These are phyloP conservation scores for Hystrix cristata DNA, from an alignment of 2,113 vertebrate species.

Conservation along the genomic window DNA sequence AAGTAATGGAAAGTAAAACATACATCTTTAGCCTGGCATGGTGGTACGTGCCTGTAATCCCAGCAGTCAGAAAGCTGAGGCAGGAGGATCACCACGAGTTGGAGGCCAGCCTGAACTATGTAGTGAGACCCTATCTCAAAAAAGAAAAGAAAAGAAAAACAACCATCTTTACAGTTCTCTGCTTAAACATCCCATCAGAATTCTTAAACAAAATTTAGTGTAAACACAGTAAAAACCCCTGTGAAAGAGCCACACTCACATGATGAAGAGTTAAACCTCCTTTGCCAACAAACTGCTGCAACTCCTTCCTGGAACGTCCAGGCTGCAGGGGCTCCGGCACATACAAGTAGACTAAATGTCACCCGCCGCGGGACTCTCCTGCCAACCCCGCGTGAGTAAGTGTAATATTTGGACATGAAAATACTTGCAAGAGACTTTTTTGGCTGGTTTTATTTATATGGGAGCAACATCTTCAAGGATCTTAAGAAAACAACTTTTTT, in stretches of 20 bases:
- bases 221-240: neutral
- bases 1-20: slow-evolving; percentile 16
- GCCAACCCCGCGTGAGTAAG: neutral
- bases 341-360: neutral
- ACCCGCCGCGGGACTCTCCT: neutral
- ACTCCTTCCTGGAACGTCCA: neutral
- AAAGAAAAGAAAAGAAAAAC: neutral
- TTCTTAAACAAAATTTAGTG: slow-evolving; percentile 56
- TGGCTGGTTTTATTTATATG: neutral
- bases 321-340: neutral
- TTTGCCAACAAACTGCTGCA: neutral
- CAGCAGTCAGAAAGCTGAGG: neutral
- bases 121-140: neutral
- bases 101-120: neutral
- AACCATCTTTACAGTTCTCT: neutral
- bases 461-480: slow-evolving; percentile 30
- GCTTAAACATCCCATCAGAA: slow-evolving; percentile 5
- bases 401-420: slow-evolving; percentile 58
- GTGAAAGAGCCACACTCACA: neutral
- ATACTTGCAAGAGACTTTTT: slow-evolving; percentile 3
- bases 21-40: neutral
- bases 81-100: neutral
- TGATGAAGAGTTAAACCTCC: neutral
- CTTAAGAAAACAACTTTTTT: neutral
- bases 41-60: neutral